These are phyloP conservation scores for Jordanella pulchra DNA, from an alignment of 2,797 vertebrate species.

Conservation along the genomic window DNA sequence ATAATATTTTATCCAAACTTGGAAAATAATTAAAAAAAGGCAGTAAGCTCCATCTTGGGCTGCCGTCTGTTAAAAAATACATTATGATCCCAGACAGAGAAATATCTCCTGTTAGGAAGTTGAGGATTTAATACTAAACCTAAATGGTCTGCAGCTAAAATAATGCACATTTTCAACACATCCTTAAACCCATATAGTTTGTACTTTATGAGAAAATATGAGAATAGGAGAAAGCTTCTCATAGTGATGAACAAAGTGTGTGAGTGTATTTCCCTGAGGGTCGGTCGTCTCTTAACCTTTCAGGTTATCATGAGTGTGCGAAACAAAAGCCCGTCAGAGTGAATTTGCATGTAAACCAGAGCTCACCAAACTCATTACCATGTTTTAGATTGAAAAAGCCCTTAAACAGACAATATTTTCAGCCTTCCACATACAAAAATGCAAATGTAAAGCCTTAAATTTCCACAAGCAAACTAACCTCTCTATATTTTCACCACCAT, in stretches of 20 bases:
- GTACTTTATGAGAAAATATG: conserved; percentile 1
- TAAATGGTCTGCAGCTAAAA: neutral
- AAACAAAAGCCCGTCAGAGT: conserved; percentile 31
- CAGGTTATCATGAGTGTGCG: conserved; percentile 18
- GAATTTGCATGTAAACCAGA: conserved; percentile 44
- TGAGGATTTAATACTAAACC: neutral
- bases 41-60: neutral
- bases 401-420: conserved; percentile 17
- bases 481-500: neutral
- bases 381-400: conserved; percentile 35
- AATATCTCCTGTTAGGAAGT: neutral
- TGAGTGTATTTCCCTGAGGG: neutral
- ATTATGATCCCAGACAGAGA: neutral
- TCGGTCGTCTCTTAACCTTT: neutral
- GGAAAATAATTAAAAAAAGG: neutral
- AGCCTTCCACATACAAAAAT: neutral
- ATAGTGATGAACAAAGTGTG: conserved; percentile 8
- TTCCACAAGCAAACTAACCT: neutral
- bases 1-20: neutral
- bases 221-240: conserved; percentile 26
- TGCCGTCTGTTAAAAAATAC: neutral
- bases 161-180: neutral
- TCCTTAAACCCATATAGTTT: neutral
- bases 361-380: conserved; percentile 10
- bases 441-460: neutral